These are phyloP conservation scores for Artemia franciscana DNA, from an alignment of 1,140 invertebrate genomes.

Conservation along the genomic window DNA sequence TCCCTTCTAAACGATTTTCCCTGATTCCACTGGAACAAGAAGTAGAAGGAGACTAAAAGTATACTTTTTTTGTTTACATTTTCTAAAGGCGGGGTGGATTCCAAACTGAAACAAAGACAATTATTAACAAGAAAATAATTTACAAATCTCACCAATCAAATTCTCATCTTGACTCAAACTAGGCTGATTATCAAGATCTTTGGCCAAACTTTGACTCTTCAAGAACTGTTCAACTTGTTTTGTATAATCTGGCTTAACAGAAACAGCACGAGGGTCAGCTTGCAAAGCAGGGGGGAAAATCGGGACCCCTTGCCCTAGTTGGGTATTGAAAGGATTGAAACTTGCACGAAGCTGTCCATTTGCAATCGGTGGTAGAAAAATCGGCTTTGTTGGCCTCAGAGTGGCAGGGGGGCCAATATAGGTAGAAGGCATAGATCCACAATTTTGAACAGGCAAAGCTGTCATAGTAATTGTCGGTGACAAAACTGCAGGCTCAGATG, in stretches of 20 bases:
- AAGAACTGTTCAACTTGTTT: slow-evolving; percentile 4
- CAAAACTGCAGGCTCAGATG: not conserved
- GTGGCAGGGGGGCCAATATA: not conserved
- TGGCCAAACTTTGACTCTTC: slow-evolving; percentile 1
- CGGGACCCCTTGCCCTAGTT: not conserved
- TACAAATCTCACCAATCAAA: not conserved
- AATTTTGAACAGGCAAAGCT: not conserved
- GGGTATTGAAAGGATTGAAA: not conserved
- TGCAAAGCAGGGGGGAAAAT: not conserved
- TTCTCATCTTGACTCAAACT: not conserved
- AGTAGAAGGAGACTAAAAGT: no score
- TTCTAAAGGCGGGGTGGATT: no score
- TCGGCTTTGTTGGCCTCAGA: not conserved
- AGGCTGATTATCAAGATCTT: not conserved
- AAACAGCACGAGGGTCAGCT: not conserved
- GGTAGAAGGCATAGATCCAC: not conserved
- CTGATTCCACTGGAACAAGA: no score
- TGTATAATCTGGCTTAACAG: slow-evolving; percentile 2
- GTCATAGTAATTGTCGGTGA: not conserved
- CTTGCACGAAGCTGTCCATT: not conserved
- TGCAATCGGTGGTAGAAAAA: not conserved
- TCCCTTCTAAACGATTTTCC: no score
- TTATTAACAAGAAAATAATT: no score
- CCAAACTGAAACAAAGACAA: no score
- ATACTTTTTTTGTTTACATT: no score